These are phyloP conservation scores for Hypomecis atomaria DNA, from an alignment of 2,888 invertebrate genomes.

Conservation along the genomic window DNA sequence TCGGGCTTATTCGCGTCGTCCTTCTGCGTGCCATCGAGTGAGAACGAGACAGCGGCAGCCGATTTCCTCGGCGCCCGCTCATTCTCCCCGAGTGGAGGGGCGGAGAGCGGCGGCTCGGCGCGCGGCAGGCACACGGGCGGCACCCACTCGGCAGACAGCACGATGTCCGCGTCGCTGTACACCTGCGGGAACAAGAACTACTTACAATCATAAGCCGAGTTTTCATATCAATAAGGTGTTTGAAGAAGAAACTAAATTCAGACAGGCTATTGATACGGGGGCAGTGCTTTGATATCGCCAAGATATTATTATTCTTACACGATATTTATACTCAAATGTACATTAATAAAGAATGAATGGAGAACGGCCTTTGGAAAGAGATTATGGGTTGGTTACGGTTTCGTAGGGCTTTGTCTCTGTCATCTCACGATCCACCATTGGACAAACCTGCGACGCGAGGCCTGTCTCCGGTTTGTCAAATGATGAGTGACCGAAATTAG, in stretches of 20 bases:
- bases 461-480: too few species aligned
- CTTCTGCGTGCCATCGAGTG: slow-evolving; percentile 73
- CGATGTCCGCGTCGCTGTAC: slow-evolving; percentile 95
- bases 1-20: slow-evolving; percentile 85
- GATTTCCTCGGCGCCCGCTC: slow-evolving; percentile 78
- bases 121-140: slow-evolving; percentile 93
- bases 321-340: too few species aligned
- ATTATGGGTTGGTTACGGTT: too few species aligned
- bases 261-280: too few species aligned
- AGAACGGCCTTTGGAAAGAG: too few species aligned
- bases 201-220: slow-evolving; percentile 17
- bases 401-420: too few species aligned
- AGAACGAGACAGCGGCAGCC: slow-evolving; percentile 76
- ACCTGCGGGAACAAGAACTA: slow-evolving; percentile 70
- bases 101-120: slow-evolving; percentile 85
- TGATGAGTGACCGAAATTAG: too few species aligned
- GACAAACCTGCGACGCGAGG: too few species aligned
- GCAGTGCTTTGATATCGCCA: too few species aligned
- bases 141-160: slow-evolving; percentile 94
- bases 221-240: neutral
- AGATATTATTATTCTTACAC: too few species aligned
- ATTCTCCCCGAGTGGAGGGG: slow-evolving; percentile 79
- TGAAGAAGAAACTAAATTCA: slow-evolving; percentile 15
- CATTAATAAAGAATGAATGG: too few species aligned
- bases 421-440: too few species aligned